Base-by-base conservation (phyloP, 2,888 invertebrate genomes). In the Limnephilus rhombicus region DNA sequence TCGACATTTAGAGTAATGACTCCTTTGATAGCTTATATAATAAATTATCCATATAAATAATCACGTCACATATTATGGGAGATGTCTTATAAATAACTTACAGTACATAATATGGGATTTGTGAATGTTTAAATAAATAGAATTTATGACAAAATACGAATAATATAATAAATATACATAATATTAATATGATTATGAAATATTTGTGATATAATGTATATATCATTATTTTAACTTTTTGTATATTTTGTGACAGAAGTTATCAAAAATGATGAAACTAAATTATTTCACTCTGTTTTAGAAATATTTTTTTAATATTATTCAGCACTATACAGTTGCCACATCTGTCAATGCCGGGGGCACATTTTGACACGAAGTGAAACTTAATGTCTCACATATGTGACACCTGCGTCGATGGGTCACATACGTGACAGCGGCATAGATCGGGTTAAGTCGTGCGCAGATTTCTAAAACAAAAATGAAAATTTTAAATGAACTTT, bases 21-120 rank as follows among this genome's bases (percentile, higher is more conserved):
- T n/a, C 68, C n/a, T 86, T 37, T 86, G 86, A 41, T 45, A 29
- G n/a, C 86, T 86, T 86, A 90, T 45, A 81, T 41, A 68, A 91
- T 49, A 49, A 92, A 90, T 93, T 93, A 93, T 93, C 93, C 93
- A 93, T 92, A 90, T 86, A 92, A 91, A 91, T 89, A 91, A 91
- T 91, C 91, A 91, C 91, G 49, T 85, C 89, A 91, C 87, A 91
- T 91, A 91, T 34, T 91, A 91, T 34, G 18, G 45, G 89, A 89
- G 41, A 89, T 13, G 53, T 49, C 41, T 86, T 86, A 86, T 3
- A 24, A 18, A 2, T 53, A 7, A 68, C 68, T 68, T 68, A 68
- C 13, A 49, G 15, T n/a, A 68, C 45, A 68, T 68, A 68, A 83
- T 34, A 68, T 9, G 24, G 68, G 68, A 68, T 68, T 68, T 24